Evolutionary conservation across 2,888 invertebrate genomes (phyloP), one percentile per base, ranked within the genome.

Genomic region (Tridacna crocea): DNA sequence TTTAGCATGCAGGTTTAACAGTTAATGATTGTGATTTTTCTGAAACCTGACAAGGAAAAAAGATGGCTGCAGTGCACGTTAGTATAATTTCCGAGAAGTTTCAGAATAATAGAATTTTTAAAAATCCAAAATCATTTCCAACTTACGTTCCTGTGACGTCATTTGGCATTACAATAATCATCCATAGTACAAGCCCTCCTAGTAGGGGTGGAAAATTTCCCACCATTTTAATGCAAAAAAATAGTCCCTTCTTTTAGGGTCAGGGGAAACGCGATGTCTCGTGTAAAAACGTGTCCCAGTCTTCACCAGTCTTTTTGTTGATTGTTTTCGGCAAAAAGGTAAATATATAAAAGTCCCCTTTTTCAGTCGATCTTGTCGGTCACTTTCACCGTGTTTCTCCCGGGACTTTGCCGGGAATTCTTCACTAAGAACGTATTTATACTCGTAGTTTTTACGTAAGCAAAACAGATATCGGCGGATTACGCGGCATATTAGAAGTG

Each of bases 121-220:
- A n/a, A n/a, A 36, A 4, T 36, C 36, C 36, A 36, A 36, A 36
- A 36, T 36, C 8, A 8, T 36, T 36, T 36, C 55, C 63, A 61
- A 81, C 81, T 81, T 74, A 81, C 81, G 74, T 75, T 46, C 72
- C 58, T 11, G 55, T 46, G 36, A 58, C 77, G 63, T 36, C 36
- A 36, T 72, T 63, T 22, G 61, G 65, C 17, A 65, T 46, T 19
- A 75, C 27, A 58, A 80, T 13, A 22, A 81, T 66, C 46, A 77
- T 81, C 75, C 81, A 74, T 77, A 81, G 15, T 47, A 81, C 27
- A 27, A 81, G 24, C 19, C 70, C 51, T 51, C 68, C 74, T 0
- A 77, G 51, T 51, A 75, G 51, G 26, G 81, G 74, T 75, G 81
- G 77, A 27, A 60, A 74, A 58, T 63, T 66, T 55, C 74, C 74